Base-by-base conservation (phyloP, 35 echinoderm and acorn worm genomes). In the Heliocidaris tuberculata region DNA sequence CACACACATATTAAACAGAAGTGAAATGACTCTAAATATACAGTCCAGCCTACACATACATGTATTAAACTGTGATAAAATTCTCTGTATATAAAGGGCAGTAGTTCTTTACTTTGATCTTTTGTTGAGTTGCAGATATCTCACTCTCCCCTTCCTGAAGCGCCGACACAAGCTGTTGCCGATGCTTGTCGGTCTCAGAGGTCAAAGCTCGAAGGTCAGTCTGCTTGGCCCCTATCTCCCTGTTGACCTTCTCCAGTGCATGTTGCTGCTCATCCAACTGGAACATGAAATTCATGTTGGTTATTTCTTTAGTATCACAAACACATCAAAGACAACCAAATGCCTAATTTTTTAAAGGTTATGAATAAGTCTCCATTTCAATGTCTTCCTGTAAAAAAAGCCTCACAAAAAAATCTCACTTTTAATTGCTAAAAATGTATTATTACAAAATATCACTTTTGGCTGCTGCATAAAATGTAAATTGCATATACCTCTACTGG, bases 141-240 rank as follows among this genome's bases (percentile, higher is more conserved):
- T 97, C 97, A 30, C 95, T 95, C 49, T 99, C 98, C 6, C 97
- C 98, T 85, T 99, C 98, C 59, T 93, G 86, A 30, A 99, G 86
- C 0, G 97, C 98, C 29, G 94, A 70, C 16, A 97, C 95, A 16
- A 99, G 94, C 31, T 99, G 96, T 15, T 95, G 94, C 59, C 94
- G 93, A 90, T 97, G 96, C 19, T 60, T 95, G 31, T 99, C 98
- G 12, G 97, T 48, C 71, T 96, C 96, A n/a, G 93, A 85, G 48
- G 95, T 94, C 90, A 99, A 90, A 29, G 65, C 88, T 16, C 95
- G 88, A 16, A 99, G 87, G n/a, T 99, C 98, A 31, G 93, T 85
- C 47, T 96, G 65, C 48, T 96, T 97, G 24, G 86, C 93, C 30
- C 94, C 95, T 13, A 96, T 86, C 89, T 99, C 95, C n/a, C 92